phyloP scores from a whole-genome alignment of 2,113 vertebrate species.

The Melanerpes aurifrons region DNA sequence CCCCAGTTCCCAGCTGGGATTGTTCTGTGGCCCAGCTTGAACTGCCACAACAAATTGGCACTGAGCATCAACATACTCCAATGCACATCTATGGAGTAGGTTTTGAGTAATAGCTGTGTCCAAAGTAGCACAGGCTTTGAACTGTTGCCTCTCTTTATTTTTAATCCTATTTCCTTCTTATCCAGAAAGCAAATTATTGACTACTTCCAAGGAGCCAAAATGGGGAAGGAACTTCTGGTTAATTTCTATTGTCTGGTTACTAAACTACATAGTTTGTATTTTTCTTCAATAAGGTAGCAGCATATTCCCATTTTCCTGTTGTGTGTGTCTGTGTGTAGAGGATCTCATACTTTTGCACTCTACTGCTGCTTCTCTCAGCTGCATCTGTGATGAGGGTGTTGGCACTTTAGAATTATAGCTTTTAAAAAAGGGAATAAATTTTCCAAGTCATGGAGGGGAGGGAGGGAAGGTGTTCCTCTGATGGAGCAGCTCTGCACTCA shows the following conservation, averaged over 20 bases:
- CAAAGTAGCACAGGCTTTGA: not conserved
- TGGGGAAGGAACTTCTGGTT: rapidly evolving
- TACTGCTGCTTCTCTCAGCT: not conserved
- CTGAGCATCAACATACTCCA: not conserved
- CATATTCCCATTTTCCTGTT: not conserved
- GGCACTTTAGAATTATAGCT: not conserved
- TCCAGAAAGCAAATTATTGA: not conserved
- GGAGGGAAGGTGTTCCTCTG: not conserved
- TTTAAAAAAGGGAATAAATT: not conserved
- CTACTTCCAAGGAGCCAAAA: not conserved
- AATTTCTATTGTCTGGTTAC: not conserved
- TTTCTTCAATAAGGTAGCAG: not conserved
- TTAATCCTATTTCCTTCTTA: not conserved
- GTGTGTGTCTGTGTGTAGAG: rapidly evolving
- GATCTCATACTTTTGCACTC: not conserved
- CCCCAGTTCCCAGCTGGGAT: too few relatives aligned
- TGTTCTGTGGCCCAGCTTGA: not conserved
- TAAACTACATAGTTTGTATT: not conserved
- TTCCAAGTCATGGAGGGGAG: not conserved
- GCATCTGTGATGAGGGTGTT: not conserved
- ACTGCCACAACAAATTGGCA: not conserved
- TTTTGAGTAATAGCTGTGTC: not conserved
- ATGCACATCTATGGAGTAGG: rapidly evolving
- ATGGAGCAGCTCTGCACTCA: not conserved
- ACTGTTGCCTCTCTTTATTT: not conserved